A percentile compares a stretch with the other conserved stretches of the same genome.
These are phyloP conservation scores for Cebidichthys violaceus DNA, from an alignment of 2,113 vertebrate genomes.

Conservation along the genomic window DNA sequence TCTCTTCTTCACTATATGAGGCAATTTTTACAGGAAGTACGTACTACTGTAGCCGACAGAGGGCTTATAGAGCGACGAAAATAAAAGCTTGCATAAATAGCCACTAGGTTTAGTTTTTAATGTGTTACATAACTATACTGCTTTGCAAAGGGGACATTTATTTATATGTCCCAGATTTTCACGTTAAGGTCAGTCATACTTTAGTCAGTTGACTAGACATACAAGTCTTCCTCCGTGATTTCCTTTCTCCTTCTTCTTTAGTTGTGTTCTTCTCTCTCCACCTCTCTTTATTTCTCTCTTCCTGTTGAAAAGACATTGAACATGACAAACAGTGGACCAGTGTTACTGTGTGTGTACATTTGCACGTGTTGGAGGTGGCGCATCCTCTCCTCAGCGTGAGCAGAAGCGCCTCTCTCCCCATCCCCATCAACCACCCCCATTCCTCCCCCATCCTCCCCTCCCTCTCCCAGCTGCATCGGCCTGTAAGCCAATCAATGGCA, in stretches of 20 bases:
- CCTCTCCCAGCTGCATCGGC: slow-evolving; percentile 69
- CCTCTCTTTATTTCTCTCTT: slow-evolving; percentile 17
- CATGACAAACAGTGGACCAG: slow-evolving; percentile 43
- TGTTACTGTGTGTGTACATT: slow-evolving; percentile 38
- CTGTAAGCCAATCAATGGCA: slow-evolving; percentile 92
- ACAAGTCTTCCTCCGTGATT: not conserved
- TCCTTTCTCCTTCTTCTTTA: slow-evolving; percentile 8
- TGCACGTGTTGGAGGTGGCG: slow-evolving; percentile 42
- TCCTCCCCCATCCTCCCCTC: slow-evolving; percentile 8
- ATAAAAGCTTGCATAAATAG: not conserved
- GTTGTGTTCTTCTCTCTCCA: slow-evolving; percentile 7
- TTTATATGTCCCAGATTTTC: slow-evolving; percentile 3
- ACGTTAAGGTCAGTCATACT: slow-evolving; percentile 6
- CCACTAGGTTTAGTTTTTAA: slow-evolving; percentile 13
- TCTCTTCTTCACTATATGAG: not conserved
- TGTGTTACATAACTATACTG: not conserved
- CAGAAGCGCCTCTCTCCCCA: slow-evolving; percentile 58
- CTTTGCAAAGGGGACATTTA: not conserved
- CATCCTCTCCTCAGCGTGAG: slow-evolving; percentile 67
- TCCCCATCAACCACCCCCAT: slow-evolving; percentile 42
- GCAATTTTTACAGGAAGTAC: not conserved
- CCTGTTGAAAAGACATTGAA: slow-evolving; percentile 22
- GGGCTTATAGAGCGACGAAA: not conserved
- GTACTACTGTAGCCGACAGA: not conserved
- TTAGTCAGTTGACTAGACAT: not conserved